Conservation (phyloP, 2,113 vertebrate genomes). For the Erythrocebus patas region DNA sequence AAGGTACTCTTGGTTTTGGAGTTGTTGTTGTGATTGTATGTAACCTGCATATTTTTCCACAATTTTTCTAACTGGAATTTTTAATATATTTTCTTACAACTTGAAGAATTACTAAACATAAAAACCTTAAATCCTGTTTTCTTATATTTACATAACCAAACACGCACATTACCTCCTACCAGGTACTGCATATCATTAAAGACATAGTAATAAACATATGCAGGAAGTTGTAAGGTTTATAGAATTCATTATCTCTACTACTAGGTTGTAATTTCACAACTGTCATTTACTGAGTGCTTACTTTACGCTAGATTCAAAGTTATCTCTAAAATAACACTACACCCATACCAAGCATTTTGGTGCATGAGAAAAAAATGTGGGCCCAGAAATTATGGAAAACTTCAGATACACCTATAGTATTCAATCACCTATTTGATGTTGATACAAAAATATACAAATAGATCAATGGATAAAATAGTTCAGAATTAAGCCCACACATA, state of each 20-base stretch:
- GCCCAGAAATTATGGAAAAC: not conserved
- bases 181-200: not conserved
- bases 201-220: not conserved
- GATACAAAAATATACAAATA: not conserved
- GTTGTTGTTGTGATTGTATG: not conserved
- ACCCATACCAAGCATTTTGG: not conserved
- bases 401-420: not conserved
- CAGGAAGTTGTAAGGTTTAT: not conserved
- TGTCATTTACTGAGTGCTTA: constrained; percentile 2
- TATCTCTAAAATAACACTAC: not conserved
- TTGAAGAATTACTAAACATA: constrained; percentile 10
- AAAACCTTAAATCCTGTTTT: constrained; percentile 25
- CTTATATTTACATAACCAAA: not conserved
- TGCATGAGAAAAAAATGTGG: not conserved
- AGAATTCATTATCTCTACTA: not conserved
- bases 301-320: not conserved
- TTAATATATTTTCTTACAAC: constrained; percentile 6
- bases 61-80: not conserved
- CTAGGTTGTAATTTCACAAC: not conserved
- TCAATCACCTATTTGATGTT: not conserved
- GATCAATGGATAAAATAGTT: not conserved
- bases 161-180: not conserved
- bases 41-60: not conserved
- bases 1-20: not conserved
- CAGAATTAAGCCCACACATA: not conserved